Conservation (phyloP, 1,140 invertebrate species). For the Phthorimaea operculella region DNA sequence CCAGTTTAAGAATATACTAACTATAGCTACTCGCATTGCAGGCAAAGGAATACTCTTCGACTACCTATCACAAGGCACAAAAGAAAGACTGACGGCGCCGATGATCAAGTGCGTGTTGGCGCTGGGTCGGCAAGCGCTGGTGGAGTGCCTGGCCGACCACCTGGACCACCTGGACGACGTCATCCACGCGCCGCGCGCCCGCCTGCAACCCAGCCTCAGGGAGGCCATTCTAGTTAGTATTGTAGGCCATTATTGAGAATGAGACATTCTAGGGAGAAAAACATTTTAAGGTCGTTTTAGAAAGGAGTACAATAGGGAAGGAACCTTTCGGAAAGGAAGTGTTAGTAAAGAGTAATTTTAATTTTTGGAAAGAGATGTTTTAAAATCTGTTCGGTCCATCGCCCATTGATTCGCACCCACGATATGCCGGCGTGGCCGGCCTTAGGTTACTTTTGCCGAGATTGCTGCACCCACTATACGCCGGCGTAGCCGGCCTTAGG, state of each 20-base stretch:
- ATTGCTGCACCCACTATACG: too few species aligned
- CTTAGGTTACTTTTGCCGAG: too few species aligned
- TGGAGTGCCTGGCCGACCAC: conserved; percentile 45
- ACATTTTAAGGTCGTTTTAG: too few species aligned
- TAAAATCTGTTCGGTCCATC: too few species aligned
- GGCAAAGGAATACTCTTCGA: conserved; percentile 61
- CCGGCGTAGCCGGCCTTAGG: too few species aligned
- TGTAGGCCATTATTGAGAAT: not conserved
- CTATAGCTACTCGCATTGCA: conserved; percentile 25
- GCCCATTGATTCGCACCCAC: too few species aligned
- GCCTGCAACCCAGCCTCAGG: conserved; percentile 32
- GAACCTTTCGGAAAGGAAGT: too few species aligned
- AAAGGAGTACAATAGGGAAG: too few species aligned
- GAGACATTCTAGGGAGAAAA: not conserved
- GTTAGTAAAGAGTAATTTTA: too few species aligned
- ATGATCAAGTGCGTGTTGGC: conserved; percentile 62
- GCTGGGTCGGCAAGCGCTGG: conserved; percentile 46
- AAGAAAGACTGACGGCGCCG: conserved; percentile 53
- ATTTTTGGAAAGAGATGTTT: too few species aligned
- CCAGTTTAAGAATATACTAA: too few species aligned
- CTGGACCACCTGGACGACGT: conserved; percentile 49
- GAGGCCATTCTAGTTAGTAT: conserved; percentile 51
- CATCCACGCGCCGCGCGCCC: conserved; percentile 29
- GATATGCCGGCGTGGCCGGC: too few species aligned
- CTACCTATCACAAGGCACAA: conserved; percentile 56